phyloP scores from a whole-genome alignment of 2,888 invertebrate species.

The Troides aeacus region DNA sequence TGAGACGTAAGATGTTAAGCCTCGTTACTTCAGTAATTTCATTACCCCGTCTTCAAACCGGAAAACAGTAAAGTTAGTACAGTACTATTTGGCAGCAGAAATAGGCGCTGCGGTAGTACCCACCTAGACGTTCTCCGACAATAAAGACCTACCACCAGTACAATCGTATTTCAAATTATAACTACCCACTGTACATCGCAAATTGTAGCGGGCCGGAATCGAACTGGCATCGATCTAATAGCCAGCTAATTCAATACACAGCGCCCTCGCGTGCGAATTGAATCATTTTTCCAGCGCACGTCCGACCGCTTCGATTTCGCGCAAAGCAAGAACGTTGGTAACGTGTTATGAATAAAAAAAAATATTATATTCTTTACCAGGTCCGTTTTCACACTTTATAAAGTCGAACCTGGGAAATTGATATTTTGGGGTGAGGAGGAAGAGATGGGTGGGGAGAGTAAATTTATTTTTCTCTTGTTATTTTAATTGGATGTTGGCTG shows the following conservation, averaged over 20 bases:
- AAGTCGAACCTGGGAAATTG: conserved; percentile 47
- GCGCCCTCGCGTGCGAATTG: not conserved
- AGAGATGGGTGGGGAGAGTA: too few relatives aligned
- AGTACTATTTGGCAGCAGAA: too few relatives aligned
- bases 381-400: conserved; percentile 47
- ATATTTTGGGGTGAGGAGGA: conserved; percentile 50
- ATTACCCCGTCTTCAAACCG: too few relatives aligned
- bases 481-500: too few relatives aligned
- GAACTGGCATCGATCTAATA: not conserved
- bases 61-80: too few relatives aligned
- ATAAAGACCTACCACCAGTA: too few relatives aligned
- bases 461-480: conserved; percentile 27
- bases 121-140: too few relatives aligned
- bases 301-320: conserved; percentile 53
- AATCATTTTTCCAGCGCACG: conserved; percentile 54
- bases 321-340: conserved; percentile 44
- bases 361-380: conserved; percentile 41
- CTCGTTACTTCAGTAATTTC: too few relatives aligned
- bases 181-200: too few relatives aligned
- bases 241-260: not conserved
- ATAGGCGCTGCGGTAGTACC: too few relatives aligned
- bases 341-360: conserved; percentile 59
- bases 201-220: not conserved
- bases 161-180: too few relatives aligned
- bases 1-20: too few relatives aligned